A percentile compares a stretch with the other conserved stretches of the same genome.
These are phyloP conservation scores for Schizotus pectinicornis DNA, from an alignment of 2,888 invertebrate species.

Conservation along the genomic window DNA sequence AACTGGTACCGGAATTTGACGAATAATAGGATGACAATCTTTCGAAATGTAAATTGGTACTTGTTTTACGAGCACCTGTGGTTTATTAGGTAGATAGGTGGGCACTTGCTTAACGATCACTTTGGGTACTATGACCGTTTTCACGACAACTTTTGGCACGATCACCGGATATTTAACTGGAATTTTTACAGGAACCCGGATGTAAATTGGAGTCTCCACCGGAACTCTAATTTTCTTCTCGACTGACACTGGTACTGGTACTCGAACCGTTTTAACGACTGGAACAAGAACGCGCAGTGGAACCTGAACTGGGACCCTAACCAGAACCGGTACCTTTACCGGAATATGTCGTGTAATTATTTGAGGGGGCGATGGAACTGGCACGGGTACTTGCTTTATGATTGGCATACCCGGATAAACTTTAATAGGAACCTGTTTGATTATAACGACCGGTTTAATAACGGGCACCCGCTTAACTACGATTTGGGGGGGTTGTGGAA, in stretches of 20 bases:
- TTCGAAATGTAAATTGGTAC: neutral
- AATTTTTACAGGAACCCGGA: too few species aligned
- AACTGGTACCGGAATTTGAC: constrained; percentile 2
- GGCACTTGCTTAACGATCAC: too few species aligned
- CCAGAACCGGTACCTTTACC: neutral
- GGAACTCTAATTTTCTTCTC: neutral
- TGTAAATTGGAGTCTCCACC: neutral
- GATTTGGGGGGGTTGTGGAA: constrained; percentile 10
- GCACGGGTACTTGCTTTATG: neutral
- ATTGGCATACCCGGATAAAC: neutral
- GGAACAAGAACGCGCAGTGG: neutral
- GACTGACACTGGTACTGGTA: neutral
- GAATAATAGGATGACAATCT: neutral
- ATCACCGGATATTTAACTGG: too few species aligned
- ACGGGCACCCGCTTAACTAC: constrained; percentile 2
- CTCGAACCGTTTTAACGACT: neutral
- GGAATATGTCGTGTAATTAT: neutral
- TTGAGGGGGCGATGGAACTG: neutral
- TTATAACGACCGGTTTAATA: neutral
- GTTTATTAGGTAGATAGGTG: too few species aligned
- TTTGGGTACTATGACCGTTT: too few species aligned
- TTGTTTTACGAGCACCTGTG: neutral
- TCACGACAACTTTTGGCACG: too few species aligned
- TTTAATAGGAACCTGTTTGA: constrained; percentile 3
- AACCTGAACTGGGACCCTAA: neutral